A percentile compares a stretch with the other conserved stretches of the same genome.
phyloP scores from a whole-genome alignment of 2,888 invertebrate genomes.

The Ophion ventricosus region DNA sequence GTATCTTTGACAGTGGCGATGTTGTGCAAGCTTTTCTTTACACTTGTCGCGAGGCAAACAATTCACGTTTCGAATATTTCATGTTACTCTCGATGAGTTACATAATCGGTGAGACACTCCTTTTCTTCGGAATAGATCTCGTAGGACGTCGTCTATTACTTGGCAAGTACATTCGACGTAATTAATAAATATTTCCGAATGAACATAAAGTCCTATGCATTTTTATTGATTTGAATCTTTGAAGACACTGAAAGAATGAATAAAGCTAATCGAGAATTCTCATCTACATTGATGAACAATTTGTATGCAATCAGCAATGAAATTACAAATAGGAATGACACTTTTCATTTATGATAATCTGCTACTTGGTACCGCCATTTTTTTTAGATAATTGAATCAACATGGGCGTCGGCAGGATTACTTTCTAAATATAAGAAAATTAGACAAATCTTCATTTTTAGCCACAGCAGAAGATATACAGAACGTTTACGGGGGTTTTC shows the following conservation, averaged over 20 bases:
- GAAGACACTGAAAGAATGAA: too few relatives aligned
- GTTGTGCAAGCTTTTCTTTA: constrained; percentile 68
- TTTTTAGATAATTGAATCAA: neutral
- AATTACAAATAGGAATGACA: neutral
- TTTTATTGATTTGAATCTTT: too few relatives aligned
- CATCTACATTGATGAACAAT: neutral
- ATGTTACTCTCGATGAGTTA: constrained; percentile 72
- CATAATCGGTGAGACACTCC: constrained; percentile 71
- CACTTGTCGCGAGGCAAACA: constrained; percentile 70
- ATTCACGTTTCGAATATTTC: constrained; percentile 67
- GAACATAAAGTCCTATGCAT: neutral
- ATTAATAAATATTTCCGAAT: neutral
- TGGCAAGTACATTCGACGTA: constrained; percentile 60
- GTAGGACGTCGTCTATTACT: constrained; percentile 71
- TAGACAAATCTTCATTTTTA: too few relatives aligned
- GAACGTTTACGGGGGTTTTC: too few relatives aligned
- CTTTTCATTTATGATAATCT: neutral
- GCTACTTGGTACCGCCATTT: neutral
- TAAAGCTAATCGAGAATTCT: too few relatives aligned
- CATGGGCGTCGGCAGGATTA: too few relatives aligned
- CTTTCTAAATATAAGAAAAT: too few relatives aligned
- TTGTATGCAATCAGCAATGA: neutral
- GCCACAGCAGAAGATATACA: too few relatives aligned
- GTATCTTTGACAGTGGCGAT: constrained; percentile 64
- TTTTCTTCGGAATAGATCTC: constrained; percentile 70